phyloP scores from a whole-genome alignment of 2,797 vertebrate species.

The Fringilla coelebs region DNA sequence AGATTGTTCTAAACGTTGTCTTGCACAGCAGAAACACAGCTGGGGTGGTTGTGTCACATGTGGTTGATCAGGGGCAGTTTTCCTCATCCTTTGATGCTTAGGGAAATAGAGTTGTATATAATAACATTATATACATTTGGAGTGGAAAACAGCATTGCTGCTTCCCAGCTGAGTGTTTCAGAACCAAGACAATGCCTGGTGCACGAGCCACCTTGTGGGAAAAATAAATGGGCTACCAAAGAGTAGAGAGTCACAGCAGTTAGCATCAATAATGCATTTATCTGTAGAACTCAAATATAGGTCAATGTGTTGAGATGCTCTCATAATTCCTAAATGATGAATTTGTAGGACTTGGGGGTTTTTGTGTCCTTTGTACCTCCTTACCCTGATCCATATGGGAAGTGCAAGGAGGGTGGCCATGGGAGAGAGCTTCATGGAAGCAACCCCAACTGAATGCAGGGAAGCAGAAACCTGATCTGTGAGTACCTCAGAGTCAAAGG shows the following conservation, averaged over 20 bases:
- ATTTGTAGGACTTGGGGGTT: accelerated
- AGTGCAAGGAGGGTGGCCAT: background rate
- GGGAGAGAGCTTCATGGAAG: background rate
- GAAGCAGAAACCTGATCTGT: background rate
- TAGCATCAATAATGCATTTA: background rate
- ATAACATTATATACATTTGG: background rate
- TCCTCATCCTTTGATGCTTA: background rate
- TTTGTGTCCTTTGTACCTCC: background rate
- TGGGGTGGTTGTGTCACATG: accelerated
- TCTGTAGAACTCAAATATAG: background rate
- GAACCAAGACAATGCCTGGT: background rate
- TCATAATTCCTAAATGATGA: background rate
- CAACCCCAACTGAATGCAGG: background rate
- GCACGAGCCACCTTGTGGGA: background rate
- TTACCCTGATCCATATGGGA: background rate
- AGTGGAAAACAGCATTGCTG: background rate
- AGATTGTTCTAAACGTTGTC: background rate
- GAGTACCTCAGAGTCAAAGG: background rate
- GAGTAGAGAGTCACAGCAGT: background rate
- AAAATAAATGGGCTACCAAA: background rate
- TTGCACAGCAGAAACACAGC: background rate
- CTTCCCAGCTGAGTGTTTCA: background rate
- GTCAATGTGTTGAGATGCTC: background rate
- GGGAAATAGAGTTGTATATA: background rate
- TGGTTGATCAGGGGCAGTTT: background rate